Evolutionary conservation across 2,113 vertebrate species (phyloP).

Genomic region (Caranx ignobilis): DNA sequence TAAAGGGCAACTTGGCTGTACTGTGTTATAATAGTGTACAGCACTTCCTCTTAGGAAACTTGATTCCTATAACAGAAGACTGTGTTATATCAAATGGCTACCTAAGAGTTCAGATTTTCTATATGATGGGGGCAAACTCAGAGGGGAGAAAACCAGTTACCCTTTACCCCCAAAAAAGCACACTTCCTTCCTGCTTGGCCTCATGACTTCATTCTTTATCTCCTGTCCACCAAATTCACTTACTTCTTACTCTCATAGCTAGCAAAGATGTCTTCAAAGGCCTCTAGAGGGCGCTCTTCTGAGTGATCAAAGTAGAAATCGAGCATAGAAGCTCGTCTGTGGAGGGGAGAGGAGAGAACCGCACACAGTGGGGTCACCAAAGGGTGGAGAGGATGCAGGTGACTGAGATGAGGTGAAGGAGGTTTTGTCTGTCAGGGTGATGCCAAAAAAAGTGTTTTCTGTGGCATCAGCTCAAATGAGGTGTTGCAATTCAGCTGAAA

Average conservation of each 20-base stretch:
- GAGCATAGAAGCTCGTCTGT: slow-evolving; percentile 94
- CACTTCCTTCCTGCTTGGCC: slow-evolving; percentile 78
- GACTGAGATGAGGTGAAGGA: slow-evolving; percentile 71
- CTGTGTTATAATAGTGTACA: not conserved
- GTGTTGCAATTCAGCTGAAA: not conserved
- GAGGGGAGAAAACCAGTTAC: slow-evolving; percentile 34
- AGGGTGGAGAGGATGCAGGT: slow-evolving; percentile 61
- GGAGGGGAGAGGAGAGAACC: slow-evolving; percentile 86
- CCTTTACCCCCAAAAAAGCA: slow-evolving; percentile 37
- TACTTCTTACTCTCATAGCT: slow-evolving; percentile 99
- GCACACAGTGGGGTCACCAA: slow-evolving; percentile 81
- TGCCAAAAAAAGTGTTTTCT: not conserved
- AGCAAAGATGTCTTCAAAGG: slow-evolving; percentile 99
- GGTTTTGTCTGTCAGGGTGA: not conserved
- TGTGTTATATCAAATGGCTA: not conserved
- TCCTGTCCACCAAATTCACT: slow-evolving; percentile 84
- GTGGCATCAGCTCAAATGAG: not conserved
- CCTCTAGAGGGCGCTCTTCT: slow-evolving; percentile 96
- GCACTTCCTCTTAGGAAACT: not conserved
- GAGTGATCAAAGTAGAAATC: slow-evolving; percentile 99
- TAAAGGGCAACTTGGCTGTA: slow-evolving; percentile 29
- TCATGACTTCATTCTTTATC: slow-evolving; percentile 56
- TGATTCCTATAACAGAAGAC: not conserved
- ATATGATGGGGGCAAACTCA: slow-evolving; percentile 49
- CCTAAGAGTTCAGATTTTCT: not conserved